Base-by-base conservation (phyloP, 2,113 vertebrate genomes). In the Brachyhypopomus occidentalis region DNA sequence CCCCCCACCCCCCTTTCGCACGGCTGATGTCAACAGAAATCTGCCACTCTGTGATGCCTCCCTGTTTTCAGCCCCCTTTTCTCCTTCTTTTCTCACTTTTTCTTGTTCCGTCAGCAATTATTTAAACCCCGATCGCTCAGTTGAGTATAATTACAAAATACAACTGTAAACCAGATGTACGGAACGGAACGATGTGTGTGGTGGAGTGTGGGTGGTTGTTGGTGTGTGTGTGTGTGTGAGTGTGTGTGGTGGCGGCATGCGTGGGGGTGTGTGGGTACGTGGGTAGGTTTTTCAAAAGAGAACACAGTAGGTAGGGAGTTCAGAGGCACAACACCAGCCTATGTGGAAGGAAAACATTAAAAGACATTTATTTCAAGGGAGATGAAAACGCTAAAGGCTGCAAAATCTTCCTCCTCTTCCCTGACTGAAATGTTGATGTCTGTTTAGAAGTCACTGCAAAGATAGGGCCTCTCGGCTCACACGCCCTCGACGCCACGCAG, bases 81-180 rank as follows among this genome's bases (percentile, higher is more conserved):
- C 34, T 16, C 36, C 25, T 41, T n/a, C 52, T 30, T 16, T 71
- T 84, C 45, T 52, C 45, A 14, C 45, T 87, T 14, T 78, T 87
- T 90, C 83, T 79, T 94, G 92, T 94, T 94, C 91, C 90, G 93
- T 95, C 93, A 95, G 95, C 95, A 94, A 92, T 92, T 94, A 94
- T 95, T 94, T 94, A 92, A 94, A 92, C 89, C 75, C 91, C 87
- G 88, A 90, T 85, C 90, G 90, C 92, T 92, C 78, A 89, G 84
- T 90, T 90, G 93, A 90, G 93, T 93, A 91, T 95, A 95, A 96
- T 95, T 95, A 95, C 88, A 88, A 91, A 91, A 94, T 92, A 93
- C 92, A 92, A 90, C 88, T 92, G 89, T 94, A 94, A 95, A 94
- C 93, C 94, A 95, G 95, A 94, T 95, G 95, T 94, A 92, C 78